phyloP scores from a whole-genome alignment of 2,888 invertebrate genomes.

The Sycophila texana region DNA sequence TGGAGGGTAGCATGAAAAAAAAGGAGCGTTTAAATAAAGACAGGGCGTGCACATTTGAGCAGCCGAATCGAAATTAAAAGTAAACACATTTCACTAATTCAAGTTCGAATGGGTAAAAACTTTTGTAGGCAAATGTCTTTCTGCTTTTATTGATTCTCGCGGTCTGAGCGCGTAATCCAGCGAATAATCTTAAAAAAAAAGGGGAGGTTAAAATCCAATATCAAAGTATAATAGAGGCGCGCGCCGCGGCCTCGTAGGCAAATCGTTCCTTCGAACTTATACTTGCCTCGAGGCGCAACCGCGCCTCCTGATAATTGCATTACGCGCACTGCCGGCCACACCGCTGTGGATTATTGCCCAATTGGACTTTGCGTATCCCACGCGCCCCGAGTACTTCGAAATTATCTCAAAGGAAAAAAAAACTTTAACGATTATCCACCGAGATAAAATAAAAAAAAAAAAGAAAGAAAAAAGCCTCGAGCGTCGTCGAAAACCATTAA shows the following conservation, averaged over 20 bases:
- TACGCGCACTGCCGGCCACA: conserved; percentile 3
- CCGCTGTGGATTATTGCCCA: conserved; percentile 34
- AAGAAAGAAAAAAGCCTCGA: not conserved
- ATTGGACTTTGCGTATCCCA: not conserved
- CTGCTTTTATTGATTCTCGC: conserved; percentile 15
- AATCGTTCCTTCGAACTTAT: too few relatives aligned
- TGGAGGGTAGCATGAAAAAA: too few relatives aligned
- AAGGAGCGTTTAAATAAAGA: not conserved
- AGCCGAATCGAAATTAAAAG: not conserved
- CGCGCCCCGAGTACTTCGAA: conserved; percentile 6
- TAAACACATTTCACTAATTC: not conserved
- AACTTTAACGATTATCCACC: not conserved
- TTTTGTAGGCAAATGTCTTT: not conserved
- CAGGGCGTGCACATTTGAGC: not conserved
- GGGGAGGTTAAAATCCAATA: too few relatives aligned
- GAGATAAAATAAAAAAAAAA: not conserved
- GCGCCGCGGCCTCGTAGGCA: too few relatives aligned
- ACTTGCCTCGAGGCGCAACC: too few relatives aligned
- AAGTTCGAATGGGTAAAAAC: conserved; percentile 6
- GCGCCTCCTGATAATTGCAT: conserved; percentile 32
- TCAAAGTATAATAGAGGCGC: too few relatives aligned
- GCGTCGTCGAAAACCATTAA: not conserved
- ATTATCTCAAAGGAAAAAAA: too few relatives aligned
- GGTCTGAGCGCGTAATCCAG: not conserved
- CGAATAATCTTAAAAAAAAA: conserved; percentile 36